Conservation (phyloP, 2,888 invertebrate species). For the Hesperia comma region DNA sequence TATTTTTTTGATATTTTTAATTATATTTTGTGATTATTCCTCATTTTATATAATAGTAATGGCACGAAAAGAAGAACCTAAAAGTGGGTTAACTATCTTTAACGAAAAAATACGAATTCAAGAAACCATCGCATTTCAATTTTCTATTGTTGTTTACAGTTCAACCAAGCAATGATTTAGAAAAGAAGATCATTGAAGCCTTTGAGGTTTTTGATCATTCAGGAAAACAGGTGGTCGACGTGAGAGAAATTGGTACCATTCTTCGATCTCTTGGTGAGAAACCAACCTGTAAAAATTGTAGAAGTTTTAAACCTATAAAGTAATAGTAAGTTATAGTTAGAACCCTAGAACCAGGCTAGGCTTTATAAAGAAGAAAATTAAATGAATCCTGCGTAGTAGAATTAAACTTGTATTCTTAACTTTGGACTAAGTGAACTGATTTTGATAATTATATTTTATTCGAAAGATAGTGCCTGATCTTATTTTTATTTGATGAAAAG, state of each 20-base stretch:
- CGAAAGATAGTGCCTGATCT: too few species aligned
- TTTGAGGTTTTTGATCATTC: constrained; percentile 97
- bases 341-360: too few species aligned
- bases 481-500: too few species aligned
- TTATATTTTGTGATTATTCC: constrained; percentile 41
- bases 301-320: too few species aligned
- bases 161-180: constrained; percentile 86
- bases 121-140: neutral
- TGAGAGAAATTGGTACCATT: constrained; percentile 95
- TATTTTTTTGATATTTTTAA: constrained; percentile 46
- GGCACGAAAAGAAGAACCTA: constrained; percentile 69
- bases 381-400: too few species aligned
- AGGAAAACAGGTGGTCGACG: constrained; percentile 93
- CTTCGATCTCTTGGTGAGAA: constrained; percentile 90
- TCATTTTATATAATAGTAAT: constrained; percentile 54
- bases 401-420: too few species aligned
- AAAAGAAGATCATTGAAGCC: constrained; percentile 91
- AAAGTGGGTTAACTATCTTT: constrained; percentile 54
- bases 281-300: neutral
- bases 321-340: too few species aligned
- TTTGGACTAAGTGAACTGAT: too few species aligned
- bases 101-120: neutral
- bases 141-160: constrained; percentile 61
- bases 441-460: too few species aligned
- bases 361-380: too few species aligned